Evolutionary conservation across 2,113 vertebrate species (phyloP).

Genomic region (Pagrus major): DNA sequence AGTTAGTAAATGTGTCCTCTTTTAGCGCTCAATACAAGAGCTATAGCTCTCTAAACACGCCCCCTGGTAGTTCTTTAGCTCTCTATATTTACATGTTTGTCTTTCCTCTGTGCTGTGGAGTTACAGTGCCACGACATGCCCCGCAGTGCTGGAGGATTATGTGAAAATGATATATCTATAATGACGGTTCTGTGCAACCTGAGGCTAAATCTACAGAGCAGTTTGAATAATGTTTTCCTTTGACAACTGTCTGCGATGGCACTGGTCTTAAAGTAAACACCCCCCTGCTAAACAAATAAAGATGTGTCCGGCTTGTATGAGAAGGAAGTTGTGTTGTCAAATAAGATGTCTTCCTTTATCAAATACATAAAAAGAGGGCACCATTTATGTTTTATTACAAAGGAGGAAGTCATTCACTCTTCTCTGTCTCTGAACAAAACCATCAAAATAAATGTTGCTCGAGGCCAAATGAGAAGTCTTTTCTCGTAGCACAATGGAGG

Average conservation of each 20-base stretch:
- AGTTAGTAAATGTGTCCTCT: slow-evolving; percentile 47
- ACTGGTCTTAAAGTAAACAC: slow-evolving; percentile 56
- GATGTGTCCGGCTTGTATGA: slow-evolving; percentile 46
- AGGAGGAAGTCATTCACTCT: slow-evolving; percentile 46
- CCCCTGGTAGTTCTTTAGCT: slow-evolving; percentile 22
- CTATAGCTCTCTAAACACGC: slow-evolving; percentile 47
- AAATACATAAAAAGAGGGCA: slow-evolving; percentile 20
- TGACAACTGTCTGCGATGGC: slow-evolving; percentile 42
- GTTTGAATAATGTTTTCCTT: slow-evolving; percentile 55
- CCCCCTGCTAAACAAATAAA: slow-evolving; percentile 54
- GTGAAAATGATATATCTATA: slow-evolving; percentile 40
- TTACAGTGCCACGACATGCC: slow-evolving; percentile 57
- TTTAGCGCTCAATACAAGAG: slow-evolving; percentile 44
- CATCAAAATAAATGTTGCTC: slow-evolving; percentile 58
- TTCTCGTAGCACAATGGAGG: slow-evolving; percentile 71
- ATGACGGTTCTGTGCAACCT: slow-evolving; percentile 38
- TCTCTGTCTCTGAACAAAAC: slow-evolving; percentile 63
- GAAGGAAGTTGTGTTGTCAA: slow-evolving; percentile 46
- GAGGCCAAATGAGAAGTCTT: slow-evolving; percentile 67
- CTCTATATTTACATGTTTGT: slow-evolving; percentile 32
- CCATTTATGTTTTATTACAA: slow-evolving; percentile 50
- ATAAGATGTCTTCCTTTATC: slow-evolving; percentile 33
- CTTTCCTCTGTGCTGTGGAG: slow-evolving; percentile 26
- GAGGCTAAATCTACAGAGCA: slow-evolving; percentile 23
- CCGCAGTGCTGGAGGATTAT: slow-evolving; percentile 49